These are phyloP conservation scores for Zaprionus gabonicus DNA, from an alignment of 1,140 invertebrate genomes.

Conservation along the genomic window DNA sequence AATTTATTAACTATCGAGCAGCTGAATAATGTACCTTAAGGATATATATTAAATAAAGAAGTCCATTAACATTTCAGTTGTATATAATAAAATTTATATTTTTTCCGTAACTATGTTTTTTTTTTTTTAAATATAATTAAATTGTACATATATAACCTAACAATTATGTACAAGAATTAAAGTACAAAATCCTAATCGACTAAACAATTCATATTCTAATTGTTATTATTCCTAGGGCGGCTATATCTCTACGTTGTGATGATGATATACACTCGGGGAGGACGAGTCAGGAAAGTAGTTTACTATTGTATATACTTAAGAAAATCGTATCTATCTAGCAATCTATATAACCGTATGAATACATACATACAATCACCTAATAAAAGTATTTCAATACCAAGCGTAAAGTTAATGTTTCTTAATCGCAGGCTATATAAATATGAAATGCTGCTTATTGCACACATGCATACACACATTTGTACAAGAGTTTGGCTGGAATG, in stretches of 20 bases:
- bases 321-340: constrained; percentile 9
- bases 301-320: background rate
- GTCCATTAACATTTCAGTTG: background rate
- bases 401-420: constrained; percentile 15
- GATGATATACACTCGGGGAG: background rate
- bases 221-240: background rate
- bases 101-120: background rate
- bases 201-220: background rate
- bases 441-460: constrained; percentile 23
- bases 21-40: too few relatives aligned
- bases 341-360: constrained; percentile 15
- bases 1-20: background rate
- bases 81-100: constrained; percentile 11
- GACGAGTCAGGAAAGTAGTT: background rate
- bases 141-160: constrained; percentile 5
- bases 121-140: background rate
- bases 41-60: background rate
- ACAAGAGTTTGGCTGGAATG: constrained; percentile 40
- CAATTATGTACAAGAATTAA: constrained; percentile 25
- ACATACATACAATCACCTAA: constrained; percentile 31
- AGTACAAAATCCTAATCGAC: constrained; percentile 32
- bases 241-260: constrained; percentile 5
- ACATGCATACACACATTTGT: constrained; percentile 12
- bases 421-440: constrained; percentile 23
- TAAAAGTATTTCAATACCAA: constrained; percentile 22